Base-by-base conservation (phyloP, 1,140 invertebrate species). In the Drosophila punjabiensis region DNA sequence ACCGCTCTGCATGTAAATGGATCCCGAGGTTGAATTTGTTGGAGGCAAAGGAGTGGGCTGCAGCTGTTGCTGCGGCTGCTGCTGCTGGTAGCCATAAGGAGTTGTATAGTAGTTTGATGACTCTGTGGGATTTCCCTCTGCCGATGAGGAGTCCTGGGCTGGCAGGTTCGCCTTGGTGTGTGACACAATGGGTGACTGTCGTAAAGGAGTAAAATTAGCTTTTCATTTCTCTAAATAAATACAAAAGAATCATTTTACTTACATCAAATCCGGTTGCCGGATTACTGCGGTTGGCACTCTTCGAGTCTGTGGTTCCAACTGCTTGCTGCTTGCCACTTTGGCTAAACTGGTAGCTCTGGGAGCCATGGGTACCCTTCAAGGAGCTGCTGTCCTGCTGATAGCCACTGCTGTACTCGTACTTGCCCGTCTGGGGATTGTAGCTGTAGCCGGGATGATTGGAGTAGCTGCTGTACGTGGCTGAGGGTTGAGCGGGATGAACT, bases 361-460 rank as follows among this genome's bases (percentile, higher is more conserved):
- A 52, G 11, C 14, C 59, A 16, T 82, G 68, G 52, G 65, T 35
- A 14, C 48, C 65, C 68, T 71, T 71, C 2, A 56, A 2, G 2
- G 68, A 39, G 45, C 66, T 65, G 39, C 35, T 80, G 11, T 81
- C 86, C 10, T 91, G 80, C 64, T 93, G 92, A 79, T 93, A 93
- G 20, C 92, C 92, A 30, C 92, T 93, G 61, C 86, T 84, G 65
- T 93, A 93, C 9, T 93, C 85, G 59, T 83, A 93, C 53, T 30
- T 52, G n/a, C 92, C 92, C 1, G 88, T 93, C 58, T 85, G 83
- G 3, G 92, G 82, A 80, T 93, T 93, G 24, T 60, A 93, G 41
- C 91, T 88, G 56, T 93, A 93, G 39, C 92, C 92, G 4, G 93
- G 92, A 90, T 92, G 92, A 60, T 90, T 91, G 32, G 85, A 90